phyloP scores from a whole-genome alignment of 2,113 vertebrate species.

The Nothocercus julius region DNA sequence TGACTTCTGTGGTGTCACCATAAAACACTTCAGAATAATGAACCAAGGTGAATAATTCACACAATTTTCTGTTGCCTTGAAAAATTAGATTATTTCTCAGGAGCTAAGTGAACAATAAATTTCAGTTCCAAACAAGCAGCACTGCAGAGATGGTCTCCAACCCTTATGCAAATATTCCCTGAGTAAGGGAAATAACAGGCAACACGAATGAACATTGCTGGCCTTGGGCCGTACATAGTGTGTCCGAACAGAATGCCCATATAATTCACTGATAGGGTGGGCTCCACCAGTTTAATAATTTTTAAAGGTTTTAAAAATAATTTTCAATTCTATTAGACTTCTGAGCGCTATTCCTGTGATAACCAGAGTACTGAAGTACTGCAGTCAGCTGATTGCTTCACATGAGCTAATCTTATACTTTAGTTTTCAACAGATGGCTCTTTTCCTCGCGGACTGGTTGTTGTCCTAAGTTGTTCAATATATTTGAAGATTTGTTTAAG shows the following conservation, averaged over 20 bases:
- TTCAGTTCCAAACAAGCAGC: conserved; percentile 3
- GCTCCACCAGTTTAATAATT: background rate
- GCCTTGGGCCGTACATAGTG: rapidly evolving
- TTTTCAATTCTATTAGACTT: background rate
- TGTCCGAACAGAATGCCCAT: background rate
- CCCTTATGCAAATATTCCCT: background rate
- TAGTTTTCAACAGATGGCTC: background rate
- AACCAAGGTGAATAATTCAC: background rate
- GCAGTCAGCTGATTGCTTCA: background rate
- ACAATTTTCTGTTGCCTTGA: background rate
- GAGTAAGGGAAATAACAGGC: background rate
- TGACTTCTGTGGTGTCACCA: background rate
- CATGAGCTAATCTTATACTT: background rate
- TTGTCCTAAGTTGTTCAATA: background rate
- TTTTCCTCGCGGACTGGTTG: background rate
- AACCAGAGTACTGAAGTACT: background rate
- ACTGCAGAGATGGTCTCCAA: background rate
- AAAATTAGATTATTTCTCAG: conserved; percentile 41
- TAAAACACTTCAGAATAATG: conserved; percentile 1
- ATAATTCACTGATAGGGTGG: background rate
- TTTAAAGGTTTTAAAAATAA: background rate
- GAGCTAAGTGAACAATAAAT: conserved; percentile 32
- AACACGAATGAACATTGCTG: background rate
- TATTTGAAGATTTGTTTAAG: background rate
- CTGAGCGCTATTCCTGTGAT: background rate